Percentiles rank a stretch among this genome's conserved stretches.
Conservation (phyloP, 2,797 vertebrate species). For the Xerus rutilus region DNA sequence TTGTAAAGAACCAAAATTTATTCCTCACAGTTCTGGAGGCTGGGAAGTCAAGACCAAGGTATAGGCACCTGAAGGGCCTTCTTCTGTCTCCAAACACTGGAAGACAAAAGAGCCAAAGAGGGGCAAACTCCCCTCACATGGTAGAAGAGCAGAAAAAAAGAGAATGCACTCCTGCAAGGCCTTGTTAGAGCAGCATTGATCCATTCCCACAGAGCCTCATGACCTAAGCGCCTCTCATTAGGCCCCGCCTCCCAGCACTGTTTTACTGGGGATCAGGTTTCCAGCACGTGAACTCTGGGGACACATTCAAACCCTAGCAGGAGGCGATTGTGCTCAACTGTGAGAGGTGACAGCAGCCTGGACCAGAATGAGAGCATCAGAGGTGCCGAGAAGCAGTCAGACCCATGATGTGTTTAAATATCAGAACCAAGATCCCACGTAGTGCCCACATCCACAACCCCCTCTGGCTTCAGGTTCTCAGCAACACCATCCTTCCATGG, state of each 20-base stretch:
- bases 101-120: background rate
- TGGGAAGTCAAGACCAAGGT: background rate
- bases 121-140: background rate
- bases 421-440: background rate
- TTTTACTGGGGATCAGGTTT: background rate
- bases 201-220: background rate
- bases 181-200: background rate
- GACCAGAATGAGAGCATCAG: background rate
- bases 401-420: background rate
- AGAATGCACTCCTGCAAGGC: background rate
- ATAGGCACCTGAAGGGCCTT: background rate
- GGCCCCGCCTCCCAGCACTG: background rate
- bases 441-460: background rate
- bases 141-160: background rate
- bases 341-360: background rate
- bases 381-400: background rate
- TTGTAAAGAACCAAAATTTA: background rate
- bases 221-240: background rate
- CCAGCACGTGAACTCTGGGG: background rate
- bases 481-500: background rate
- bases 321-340: fast-evolving
- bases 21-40: background rate
- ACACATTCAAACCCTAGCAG: background rate
- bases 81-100: background rate
- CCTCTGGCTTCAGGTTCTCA: background rate